These are phyloP conservation scores for Bujurquina vittata DNA, from an alignment of 2,113 vertebrate species.

Conservation along the genomic window DNA sequence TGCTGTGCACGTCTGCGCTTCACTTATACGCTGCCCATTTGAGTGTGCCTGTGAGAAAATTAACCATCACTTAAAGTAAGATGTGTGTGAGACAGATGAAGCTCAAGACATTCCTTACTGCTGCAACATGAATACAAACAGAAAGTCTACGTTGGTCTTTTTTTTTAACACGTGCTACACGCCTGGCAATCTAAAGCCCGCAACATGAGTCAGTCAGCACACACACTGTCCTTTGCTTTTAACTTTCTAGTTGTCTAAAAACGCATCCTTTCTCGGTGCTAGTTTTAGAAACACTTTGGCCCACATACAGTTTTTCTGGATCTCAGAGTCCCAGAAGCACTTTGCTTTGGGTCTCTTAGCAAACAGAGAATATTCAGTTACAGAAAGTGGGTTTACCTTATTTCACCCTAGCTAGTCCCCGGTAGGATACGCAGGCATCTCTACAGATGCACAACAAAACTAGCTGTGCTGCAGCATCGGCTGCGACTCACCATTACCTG, in stretches of 20 bases:
- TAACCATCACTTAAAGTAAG: constrained; percentile 4
- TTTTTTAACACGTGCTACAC: not conserved
- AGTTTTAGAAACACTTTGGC: constrained; percentile 33
- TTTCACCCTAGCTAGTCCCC: not conserved
- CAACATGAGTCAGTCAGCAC: not conserved
- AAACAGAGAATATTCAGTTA: constrained; percentile 15
- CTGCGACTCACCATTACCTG: not conserved
- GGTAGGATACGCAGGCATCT: not conserved
- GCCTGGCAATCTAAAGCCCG: not conserved
- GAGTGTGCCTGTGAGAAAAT: not conserved
- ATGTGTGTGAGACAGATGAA: not conserved
- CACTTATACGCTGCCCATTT: not conserved
- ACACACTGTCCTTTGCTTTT: not conserved
- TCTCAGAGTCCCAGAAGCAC: not conserved
- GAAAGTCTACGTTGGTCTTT: not conserved
- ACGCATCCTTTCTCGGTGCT: not conserved
- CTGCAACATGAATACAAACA: not conserved
- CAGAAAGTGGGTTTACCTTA: constrained; percentile 4
- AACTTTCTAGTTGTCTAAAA: not conserved
- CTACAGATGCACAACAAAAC: not conserved
- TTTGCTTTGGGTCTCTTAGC: constrained; percentile 11
- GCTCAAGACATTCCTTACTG: not conserved
- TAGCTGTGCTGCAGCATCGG: not conserved
- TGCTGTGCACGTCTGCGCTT: not conserved
- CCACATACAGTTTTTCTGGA: not conserved